Percentiles rank a stretch among this genome's conserved stretches.
Conservation (phyloP, 2,888 invertebrate genomes). For the Doris montereyensis region DNA sequence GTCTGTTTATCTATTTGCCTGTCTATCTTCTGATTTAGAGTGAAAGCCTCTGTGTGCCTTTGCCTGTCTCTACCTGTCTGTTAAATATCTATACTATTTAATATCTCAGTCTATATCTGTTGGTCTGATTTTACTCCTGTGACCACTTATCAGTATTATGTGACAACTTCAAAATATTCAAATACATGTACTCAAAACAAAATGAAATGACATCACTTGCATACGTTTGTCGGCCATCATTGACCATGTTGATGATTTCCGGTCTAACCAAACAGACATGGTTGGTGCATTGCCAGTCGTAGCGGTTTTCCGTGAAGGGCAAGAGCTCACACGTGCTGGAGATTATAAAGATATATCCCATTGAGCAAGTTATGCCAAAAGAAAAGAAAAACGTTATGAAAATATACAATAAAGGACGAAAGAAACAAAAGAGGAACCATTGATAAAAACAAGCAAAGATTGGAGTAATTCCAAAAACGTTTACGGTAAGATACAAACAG, state of each 20-base stretch:
- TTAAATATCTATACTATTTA: too few relatives aligned
- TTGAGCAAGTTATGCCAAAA: too few relatives aligned
- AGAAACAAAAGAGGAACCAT: not conserved
- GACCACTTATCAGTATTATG: too few relatives aligned
- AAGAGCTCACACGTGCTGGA: constrained; percentile 73
- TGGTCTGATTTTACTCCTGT: too few relatives aligned
- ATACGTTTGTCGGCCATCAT: constrained; percentile 75
- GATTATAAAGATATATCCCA: constrained; percentile 36
- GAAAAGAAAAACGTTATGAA: not conserved
- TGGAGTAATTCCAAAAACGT: not conserved
- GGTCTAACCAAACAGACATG: constrained; percentile 85
- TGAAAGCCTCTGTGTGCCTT: too few relatives aligned
- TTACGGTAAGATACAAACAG: not conserved
- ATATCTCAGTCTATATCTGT: too few relatives aligned
- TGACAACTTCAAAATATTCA: too few relatives aligned
- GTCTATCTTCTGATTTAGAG: too few relatives aligned
- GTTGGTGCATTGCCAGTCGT: constrained; percentile 80
- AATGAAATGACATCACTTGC: too few relatives aligned
- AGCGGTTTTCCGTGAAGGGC: constrained; percentile 57
- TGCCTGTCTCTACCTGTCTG: too few relatives aligned
- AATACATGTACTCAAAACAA: too few relatives aligned
- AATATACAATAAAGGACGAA: not conserved
- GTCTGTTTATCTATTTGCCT: too few relatives aligned
- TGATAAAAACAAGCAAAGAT: not conserved
- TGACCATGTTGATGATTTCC: constrained; percentile 80